These are phyloP conservation scores for Pocillopora meandrina DNA, from an alignment of 92 coral and sea anemone genomes.

Conservation along the genomic window DNA sequence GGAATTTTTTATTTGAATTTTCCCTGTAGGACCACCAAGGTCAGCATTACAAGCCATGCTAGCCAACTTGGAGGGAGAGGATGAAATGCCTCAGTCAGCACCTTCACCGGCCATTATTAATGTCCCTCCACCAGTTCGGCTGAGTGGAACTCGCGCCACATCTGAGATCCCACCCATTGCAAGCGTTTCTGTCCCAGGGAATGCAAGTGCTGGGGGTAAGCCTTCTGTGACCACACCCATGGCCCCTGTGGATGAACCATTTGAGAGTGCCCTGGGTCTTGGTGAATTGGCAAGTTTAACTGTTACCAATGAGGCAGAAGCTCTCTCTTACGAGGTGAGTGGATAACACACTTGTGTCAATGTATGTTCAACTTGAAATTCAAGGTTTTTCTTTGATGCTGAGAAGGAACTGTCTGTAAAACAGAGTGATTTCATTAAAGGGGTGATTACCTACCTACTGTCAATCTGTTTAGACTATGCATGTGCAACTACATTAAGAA, in stretches of 20 bases:
- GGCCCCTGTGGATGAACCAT: slow-evolving; percentile 69
- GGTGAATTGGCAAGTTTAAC: slow-evolving; percentile 98
- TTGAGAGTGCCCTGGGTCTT: slow-evolving; percentile 84
- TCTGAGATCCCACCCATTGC: slow-evolving; percentile 96
- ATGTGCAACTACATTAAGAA: no score
- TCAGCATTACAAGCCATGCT: slow-evolving; percentile 94
- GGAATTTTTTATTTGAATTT: background rate
- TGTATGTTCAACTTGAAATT: no score
- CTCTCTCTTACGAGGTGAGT: slow-evolving; percentile 89
- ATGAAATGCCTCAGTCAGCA: slow-evolving; percentile 65
- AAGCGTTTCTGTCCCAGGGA: slow-evolving; percentile 78
- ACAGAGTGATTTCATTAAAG: no score
- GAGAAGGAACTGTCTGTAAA: no score
- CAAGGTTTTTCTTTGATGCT: no score
- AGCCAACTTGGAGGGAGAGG: slow-evolving; percentile 94
- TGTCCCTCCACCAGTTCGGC: slow-evolving; percentile 92
- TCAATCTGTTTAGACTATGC: no score
- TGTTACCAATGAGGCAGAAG: slow-evolving; percentile 95
- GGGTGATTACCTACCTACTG: no score
- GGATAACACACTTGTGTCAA: no score
- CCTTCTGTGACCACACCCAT: slow-evolving; percentile 59
- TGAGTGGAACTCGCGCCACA: slow-evolving; percentile 87
- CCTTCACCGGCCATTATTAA: slow-evolving; percentile 69
- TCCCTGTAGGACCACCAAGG: slow-evolving; percentile 81
- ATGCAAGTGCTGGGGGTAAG: slow-evolving; percentile 53